These are phyloP conservation scores for Venustoraphidia nigricollis DNA, from an alignment of 2,888 invertebrate genomes.

Conservation along the genomic window DNA sequence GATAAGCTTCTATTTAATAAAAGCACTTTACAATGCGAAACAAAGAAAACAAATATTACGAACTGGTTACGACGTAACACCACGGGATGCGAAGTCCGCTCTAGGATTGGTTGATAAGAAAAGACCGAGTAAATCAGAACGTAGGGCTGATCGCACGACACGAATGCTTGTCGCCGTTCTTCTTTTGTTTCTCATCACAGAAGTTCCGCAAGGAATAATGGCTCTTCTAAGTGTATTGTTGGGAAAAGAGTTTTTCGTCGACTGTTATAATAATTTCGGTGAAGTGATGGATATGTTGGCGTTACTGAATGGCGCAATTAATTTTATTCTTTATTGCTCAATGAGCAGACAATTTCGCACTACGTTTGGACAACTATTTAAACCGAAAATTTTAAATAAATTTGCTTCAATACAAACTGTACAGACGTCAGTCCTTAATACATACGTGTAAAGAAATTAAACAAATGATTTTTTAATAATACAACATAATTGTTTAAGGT, in stretches of 20 bases:
- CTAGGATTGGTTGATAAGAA: slow-evolving; percentile 20
- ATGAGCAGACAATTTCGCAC: slow-evolving; percentile 89
- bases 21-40: slow-evolving; percentile 60
- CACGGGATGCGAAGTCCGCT: slow-evolving; percentile 11
- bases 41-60: slow-evolving; percentile 51
- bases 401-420: background rate
- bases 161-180: slow-evolving; percentile 79
- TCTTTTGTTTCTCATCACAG: slow-evolving; percentile 72
- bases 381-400: slow-evolving; percentile 14
- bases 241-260: slow-evolving; percentile 55
- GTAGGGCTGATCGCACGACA: slow-evolving; percentile 74
- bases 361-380: slow-evolving; percentile 57
- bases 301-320: slow-evolving; percentile 79
- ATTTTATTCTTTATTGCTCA: slow-evolving; percentile 83
- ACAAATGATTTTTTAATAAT: too few relatives aligned
- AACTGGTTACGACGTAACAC: slow-evolving; percentile 17
- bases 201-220: slow-evolving; percentile 55
- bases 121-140: slow-evolving; percentile 44
- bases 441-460: background rate
- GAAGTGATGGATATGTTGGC: slow-evolving; percentile 85
- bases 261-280: slow-evolving; percentile 67
- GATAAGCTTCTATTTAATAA: slow-evolving; percentile 52
- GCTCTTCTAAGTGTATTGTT: slow-evolving; percentile 46
- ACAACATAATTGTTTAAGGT: too few relatives aligned
- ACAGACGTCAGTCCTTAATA: background rate